phyloP scores from a whole-genome alignment of 2,888 invertebrate species.

The Cheilosia variabilis region DNA sequence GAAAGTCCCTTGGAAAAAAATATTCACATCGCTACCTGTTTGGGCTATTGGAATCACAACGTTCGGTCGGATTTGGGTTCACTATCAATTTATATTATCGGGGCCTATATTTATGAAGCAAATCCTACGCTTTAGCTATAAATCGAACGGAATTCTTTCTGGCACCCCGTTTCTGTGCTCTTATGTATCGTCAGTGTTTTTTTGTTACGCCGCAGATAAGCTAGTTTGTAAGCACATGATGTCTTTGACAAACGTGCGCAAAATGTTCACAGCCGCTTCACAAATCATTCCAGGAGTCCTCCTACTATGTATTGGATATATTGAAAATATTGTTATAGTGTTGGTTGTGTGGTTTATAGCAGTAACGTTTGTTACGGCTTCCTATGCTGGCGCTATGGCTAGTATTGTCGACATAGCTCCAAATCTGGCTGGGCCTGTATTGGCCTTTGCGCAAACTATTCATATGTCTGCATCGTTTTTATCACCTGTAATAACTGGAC shows the following conservation, averaged over 20 bases:
- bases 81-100: slow-evolving; percentile 89
- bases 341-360: slow-evolving; percentile 88
- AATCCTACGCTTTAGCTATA: slow-evolving; percentile 88
- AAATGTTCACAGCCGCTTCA: slow-evolving; percentile 88
- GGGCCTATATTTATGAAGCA: slow-evolving; percentile 90
- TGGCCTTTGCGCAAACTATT: slow-evolving; percentile 91
- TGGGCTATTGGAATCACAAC: slow-evolving; percentile 90
- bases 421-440: slow-evolving; percentile 89
- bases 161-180: slow-evolving; percentile 89
- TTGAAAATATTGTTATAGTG: slow-evolving; percentile 86
- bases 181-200: slow-evolving; percentile 88
- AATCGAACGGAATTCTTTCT: slow-evolving; percentile 88
- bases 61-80: slow-evolving; percentile 90
- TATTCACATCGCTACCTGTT: slow-evolving; percentile 87
- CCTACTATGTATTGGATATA: slow-evolving; percentile 86
- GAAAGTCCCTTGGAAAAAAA: slow-evolving; percentile 87
- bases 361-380: slow-evolving; percentile 88
- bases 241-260: slow-evolving; percentile 87
- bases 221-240: slow-evolving; percentile 86
- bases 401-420: slow-evolving; percentile 91
- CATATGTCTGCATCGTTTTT: slow-evolving; percentile 90
- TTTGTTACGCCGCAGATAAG: slow-evolving; percentile 88
- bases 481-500: slow-evolving; percentile 87
- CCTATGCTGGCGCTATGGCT: slow-evolving; percentile 90
- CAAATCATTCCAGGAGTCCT: slow-evolving; percentile 89